Percentiles rank a stretch among this genome's conserved stretches.
Evolutionary conservation across 2,888 invertebrate species (phyloP).

Genomic region (Thereva unica): DNA sequence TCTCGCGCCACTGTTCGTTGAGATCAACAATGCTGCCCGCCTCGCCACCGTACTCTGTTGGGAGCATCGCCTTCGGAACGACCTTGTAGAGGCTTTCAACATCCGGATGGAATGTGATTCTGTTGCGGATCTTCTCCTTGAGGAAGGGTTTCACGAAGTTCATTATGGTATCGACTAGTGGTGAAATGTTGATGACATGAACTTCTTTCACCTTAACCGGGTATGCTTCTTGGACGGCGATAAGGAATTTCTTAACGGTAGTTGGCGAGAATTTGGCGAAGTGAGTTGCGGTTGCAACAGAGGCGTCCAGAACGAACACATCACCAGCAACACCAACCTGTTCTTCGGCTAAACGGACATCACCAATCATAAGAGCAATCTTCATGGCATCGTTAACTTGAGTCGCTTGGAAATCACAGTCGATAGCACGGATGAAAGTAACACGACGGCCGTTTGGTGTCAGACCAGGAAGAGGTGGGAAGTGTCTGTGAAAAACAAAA

Average conservation of each 20-base stretch:
- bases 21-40: constrained; percentile 73
- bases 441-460: constrained; percentile 81
- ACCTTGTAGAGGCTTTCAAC: constrained; percentile 76
- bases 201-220: constrained; percentile 87
- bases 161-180: constrained; percentile 81
- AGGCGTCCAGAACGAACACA: constrained; percentile 79
- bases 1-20: constrained; percentile 78
- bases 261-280: constrained; percentile 84
- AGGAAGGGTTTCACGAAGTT: constrained; percentile 85
- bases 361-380: constrained; percentile 82
- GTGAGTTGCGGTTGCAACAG: constrained; percentile 76
- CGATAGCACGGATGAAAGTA: constrained; percentile 71
- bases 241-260: constrained; percentile 81
- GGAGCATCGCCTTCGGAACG: constrained; percentile 78
- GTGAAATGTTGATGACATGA: constrained; percentile 82
- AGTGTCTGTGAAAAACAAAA: constrained; percentile 62
- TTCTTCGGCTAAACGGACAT: constrained; percentile 76
- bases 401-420: constrained; percentile 71
- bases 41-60: constrained; percentile 81
- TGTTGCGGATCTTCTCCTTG: constrained; percentile 83
- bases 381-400: constrained; percentile 80
- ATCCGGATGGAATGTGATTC: constrained; percentile 78
- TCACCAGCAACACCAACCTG: constrained; percentile 82
- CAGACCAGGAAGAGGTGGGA: constrained; percentile 79
- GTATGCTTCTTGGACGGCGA: constrained; percentile 86